Evolutionary conservation across 1,140 invertebrate species (phyloP).

Genomic region (Cydia pomonella): DNA sequence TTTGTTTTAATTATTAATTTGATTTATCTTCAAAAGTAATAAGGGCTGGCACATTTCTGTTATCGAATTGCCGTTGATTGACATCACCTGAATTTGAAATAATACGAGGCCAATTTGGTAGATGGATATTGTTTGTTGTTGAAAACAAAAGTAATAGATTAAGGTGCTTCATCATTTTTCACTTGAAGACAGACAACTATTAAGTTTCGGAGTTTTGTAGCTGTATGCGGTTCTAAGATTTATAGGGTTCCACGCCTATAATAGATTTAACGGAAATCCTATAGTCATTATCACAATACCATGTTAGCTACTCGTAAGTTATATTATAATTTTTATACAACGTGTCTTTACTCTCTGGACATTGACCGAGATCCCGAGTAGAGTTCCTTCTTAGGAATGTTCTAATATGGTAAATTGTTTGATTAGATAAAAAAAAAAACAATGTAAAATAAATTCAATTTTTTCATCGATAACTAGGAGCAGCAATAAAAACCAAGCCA

Average conservation of each 20-base stretch:
- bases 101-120: constrained; percentile 7
- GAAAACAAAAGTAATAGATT: constrained; percentile 31
- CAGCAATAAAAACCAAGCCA: too few species aligned
- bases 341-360: too few species aligned
- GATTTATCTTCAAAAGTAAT: constrained; percentile 36
- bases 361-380: too few species aligned
- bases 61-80: constrained; percentile 19
- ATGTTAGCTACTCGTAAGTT: too few species aligned
- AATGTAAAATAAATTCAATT: too few species aligned
- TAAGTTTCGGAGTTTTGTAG: not conserved
- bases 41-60: not conserved
- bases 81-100: not conserved
- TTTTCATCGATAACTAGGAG: too few species aligned
- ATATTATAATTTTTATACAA: too few species aligned
- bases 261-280: not conserved
- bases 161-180: constrained; percentile 18
- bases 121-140: constrained; percentile 20
- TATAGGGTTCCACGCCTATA: not conserved
- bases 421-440: too few species aligned
- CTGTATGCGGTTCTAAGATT: constrained; percentile 2
- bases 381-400: too few species aligned
- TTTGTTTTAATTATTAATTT: constrained; percentile 34
- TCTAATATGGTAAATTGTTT: too few species aligned
- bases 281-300: not conserved
- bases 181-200: constrained; percentile 6